Base-by-base conservation (phyloP, 2,888 invertebrate species). In the Griposia aprilina region DNA sequence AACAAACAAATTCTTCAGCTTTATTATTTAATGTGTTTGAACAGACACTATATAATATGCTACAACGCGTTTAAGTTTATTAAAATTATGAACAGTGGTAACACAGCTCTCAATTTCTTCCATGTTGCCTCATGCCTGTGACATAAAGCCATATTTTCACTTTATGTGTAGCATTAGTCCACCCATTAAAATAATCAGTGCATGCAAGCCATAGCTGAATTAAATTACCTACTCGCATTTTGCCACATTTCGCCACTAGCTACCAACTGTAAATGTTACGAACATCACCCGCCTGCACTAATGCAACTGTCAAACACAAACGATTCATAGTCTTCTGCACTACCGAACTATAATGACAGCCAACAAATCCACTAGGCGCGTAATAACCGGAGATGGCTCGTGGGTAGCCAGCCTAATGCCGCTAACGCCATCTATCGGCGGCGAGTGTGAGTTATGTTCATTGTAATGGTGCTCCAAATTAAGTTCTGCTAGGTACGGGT, bases 401-500 rank as follows among this genome's bases (percentile, higher is more conserved):
- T 65, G 79, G 69, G 69, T 4, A 30, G 67, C 74, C 50, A 41
- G 72, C 83, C 83, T 82, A 65, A 63, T 52, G 36, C 50, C 68
- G 26, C 76, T 62, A 17, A 15, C 72, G 81, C 78, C 76, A 78
- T 76, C 88, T 83, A 75, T 70, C 50, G 72, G 57, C 41, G 65
- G 79, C 75, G 60, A 79, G 71, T 76, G 87, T 82, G 63, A 87
- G 82, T 80, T 82, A 86, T 76, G 80, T 81, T 79, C 78, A 52
- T 69, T 65, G 80, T 80, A 88, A 89, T 87, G 83, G 85, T 69
- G 72, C 76, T 76, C 66, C 81, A 83, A 89, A 89, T 89, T 83
- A 87, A 84, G 83, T 87, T 85, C 17, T 67, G 72, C 48, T 48
- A 59, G 15, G n/a, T 59, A 57, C 36, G 41, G 52, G 41, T 15